Evolutionary conservation across 1,140 invertebrate species (phyloP), one percentile per base, ranked within the genome.

Genomic region (Drosophila repletoides): DNA sequence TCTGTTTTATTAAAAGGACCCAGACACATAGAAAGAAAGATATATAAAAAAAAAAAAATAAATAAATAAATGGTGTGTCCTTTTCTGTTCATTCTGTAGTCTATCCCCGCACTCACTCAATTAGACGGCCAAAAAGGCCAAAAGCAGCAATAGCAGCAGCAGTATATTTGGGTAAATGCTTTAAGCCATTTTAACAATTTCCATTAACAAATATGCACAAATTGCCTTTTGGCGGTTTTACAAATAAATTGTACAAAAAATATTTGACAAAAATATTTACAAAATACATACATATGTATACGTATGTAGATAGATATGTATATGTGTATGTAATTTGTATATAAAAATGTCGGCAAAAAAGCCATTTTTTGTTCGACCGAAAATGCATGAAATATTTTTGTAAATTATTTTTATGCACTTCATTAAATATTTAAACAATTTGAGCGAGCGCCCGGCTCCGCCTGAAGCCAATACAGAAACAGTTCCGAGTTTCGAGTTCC

Each of bases 361-460:
- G 29, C 63, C 45, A 73, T 71, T 75, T 73, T 77, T 81, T 76
- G 64, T 63, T 61, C 70, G 76, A 77, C 79, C 79, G 53, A 86
- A 71, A 86, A 86, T 86, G 75, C 81, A 75, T 80, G 72, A 86
- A 86, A 86, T 86, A 86, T 86, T 87, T 86, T 72, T 80, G 69
- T 75, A 86, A 86, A 86, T 86, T 87, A 86, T 86, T 86, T 86
- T 86, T 86, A 80, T 86, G 80, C 80, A 86, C 80, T 86, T 87
- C 81, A 86, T 86, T 86, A 86, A 86, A 87, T 87, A 86, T 86
- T 86, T 75, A 63, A 86, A 75, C 75, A 86, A 86, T 86, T 86
- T 86, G 53, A 29, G 51, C 22, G 71, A 33, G 53, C 34, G 7
- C 43, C 65, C 36, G 70, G 14, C 66, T 3, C 6, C 15, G 21